Conservation (phyloP, 2,113 vertebrate species). For the Vulpes vulpes region DNA sequence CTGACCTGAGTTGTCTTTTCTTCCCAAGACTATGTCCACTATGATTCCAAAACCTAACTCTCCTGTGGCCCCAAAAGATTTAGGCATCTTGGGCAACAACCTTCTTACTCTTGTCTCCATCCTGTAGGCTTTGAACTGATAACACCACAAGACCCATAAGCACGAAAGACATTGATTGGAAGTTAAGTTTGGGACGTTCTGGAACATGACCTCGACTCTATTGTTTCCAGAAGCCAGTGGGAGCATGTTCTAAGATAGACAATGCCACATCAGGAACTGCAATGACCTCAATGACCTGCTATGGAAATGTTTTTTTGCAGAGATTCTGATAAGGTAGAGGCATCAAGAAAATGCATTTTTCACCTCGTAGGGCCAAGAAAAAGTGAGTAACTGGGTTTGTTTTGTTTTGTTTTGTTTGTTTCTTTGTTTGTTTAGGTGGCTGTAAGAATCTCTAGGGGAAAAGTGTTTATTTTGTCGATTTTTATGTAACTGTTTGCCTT, state of each 20-base stretch:
- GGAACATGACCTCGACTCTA: not conserved
- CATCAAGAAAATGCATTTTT: not conserved
- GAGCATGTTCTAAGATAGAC: conserved; percentile 9
- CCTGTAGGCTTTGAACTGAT: not conserved
- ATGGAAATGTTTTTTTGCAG: rapidly evolving
- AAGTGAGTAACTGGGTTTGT: not conserved
- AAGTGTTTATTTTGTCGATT: not conserved
- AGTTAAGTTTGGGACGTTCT: not conserved
- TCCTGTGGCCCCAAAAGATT: not conserved
- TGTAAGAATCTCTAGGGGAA: not conserved
- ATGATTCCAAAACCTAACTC: not conserved
- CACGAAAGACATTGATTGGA: not conserved
- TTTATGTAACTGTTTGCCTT: not conserved
- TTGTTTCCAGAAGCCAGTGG: not conserved
- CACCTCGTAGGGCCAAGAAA: not conserved
- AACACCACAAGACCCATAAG: not conserved
- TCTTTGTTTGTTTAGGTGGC: not conserved
- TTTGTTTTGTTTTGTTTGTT: not conserved
- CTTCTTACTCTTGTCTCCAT: not conserved
- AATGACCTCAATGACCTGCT: rapidly evolving
- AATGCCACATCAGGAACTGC: conserved; percentile 51
- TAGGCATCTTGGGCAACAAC: not conserved
- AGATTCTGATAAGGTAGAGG: not conserved
- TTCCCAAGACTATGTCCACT: not conserved
- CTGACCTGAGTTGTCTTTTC: not conserved